Conservation (phyloP, 2,113 vertebrate species). For the Lagenorhynchus albirostris region DNA sequence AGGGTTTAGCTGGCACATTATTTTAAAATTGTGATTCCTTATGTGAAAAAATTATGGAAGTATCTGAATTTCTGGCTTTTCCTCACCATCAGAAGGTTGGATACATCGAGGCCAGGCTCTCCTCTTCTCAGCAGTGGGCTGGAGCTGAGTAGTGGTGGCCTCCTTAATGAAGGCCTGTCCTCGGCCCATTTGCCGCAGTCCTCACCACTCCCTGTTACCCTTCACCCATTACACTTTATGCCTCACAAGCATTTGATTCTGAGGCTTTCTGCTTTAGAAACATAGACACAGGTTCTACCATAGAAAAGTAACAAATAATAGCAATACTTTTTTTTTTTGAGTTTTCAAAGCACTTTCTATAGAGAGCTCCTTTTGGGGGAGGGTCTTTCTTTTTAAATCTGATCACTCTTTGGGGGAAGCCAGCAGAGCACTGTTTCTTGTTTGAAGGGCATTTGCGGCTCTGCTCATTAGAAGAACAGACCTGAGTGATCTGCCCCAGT, state of each 20-base stretch:
- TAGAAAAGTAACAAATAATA: not conserved
- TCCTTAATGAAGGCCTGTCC: not conserved
- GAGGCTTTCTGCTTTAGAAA: constrained; percentile 16
- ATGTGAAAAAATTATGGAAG: not conserved
- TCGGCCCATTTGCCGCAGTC: not conserved
- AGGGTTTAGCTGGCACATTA: not conserved
- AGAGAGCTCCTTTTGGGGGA: not conserved
- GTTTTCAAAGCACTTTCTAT: not conserved
- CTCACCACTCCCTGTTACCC: not conserved
- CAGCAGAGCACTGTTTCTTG: not conserved
- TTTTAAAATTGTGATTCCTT: not conserved
- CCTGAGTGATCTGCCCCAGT: not conserved
- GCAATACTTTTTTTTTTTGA: not conserved
- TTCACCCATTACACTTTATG: not conserved
- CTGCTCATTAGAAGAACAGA: not conserved
- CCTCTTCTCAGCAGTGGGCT: not conserved
- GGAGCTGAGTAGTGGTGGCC: not conserved
- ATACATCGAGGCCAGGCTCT: not conserved
- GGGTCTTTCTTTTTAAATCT: not conserved
- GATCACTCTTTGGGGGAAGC: not conserved
- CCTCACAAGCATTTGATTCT: not conserved
- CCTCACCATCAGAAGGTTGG: not conserved
- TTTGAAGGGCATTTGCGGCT: not conserved
- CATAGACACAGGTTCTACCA: not conserved
- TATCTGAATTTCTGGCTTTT: not conserved